Evolutionary conservation across 2,113 vertebrate species (phyloP).

Genomic region (Connochaetes taurinus): DNA sequence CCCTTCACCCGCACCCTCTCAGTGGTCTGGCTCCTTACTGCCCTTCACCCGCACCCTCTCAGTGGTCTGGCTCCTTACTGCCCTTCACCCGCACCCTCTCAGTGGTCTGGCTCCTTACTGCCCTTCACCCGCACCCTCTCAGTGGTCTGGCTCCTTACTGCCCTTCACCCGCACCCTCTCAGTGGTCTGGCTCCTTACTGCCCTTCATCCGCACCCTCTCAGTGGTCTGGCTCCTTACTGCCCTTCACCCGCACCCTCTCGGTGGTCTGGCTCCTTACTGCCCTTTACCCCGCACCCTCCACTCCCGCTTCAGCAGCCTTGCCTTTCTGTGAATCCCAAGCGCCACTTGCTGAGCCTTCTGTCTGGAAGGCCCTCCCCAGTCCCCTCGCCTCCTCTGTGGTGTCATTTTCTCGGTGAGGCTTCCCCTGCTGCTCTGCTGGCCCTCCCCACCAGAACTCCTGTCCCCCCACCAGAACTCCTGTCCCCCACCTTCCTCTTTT

Average conservation of each 20-base stretch:
- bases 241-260: rapidly evolving
- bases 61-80: not conserved
- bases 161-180: too few species aligned
- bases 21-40: too few species aligned
- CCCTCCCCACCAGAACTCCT: not conserved
- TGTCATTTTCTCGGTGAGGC: not conserved
- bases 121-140: not conserved
- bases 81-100: rapidly evolving
- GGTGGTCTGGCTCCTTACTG: not conserved
- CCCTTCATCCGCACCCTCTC: too few species aligned
- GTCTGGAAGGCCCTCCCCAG: not conserved
- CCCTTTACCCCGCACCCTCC: rapidly evolving
- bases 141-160: too few species aligned
- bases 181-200: too few species aligned
- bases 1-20: too few species aligned
- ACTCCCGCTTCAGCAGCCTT: not conserved
- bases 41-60: rapidly evolving
- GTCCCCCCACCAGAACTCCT: not conserved
- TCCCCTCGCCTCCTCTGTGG: not conserved
- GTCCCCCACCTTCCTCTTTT: not conserved
- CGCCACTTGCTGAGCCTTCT: not conserved
- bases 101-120: not conserved
- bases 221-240: too few species aligned
- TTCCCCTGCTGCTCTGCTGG: not conserved
- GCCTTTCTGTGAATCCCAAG: not conserved